These are phyloP conservation scores for Montipora efflorescens DNA, from an alignment of 64 coral and sea anemone species.

Conservation along the genomic window DNA sequence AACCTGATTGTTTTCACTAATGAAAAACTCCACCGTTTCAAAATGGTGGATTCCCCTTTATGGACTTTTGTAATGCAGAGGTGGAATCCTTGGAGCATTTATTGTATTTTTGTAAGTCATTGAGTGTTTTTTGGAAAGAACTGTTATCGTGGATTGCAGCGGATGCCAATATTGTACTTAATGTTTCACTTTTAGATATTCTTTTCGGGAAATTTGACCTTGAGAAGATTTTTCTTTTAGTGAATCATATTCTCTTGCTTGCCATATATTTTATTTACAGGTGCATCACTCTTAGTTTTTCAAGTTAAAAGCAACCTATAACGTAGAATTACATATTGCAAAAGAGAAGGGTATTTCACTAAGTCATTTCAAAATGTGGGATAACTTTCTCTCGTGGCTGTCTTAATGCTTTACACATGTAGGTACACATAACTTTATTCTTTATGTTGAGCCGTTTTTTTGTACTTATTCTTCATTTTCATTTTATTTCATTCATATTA, in stretches of 20 bases:
- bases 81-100: constrained; percentile 12
- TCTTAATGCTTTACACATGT: not conserved
- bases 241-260: not conserved
- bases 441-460: too few relatives aligned
- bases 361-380: not conserved
- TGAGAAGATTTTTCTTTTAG: not conserved
- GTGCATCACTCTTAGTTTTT: not conserved
- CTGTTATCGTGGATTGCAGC: not conserved
- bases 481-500: not conserved
- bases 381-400: not conserved
- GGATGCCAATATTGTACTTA: not conserved
- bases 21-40: not conserved
- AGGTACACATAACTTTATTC: not conserved
- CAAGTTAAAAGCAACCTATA: constrained; percentile 10
- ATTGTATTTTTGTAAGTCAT: not conserved
- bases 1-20: constrained; percentile 3
- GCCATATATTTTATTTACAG: not conserved
- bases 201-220: constrained; percentile 12
- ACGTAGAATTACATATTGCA: not conserved
- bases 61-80: not conserved
- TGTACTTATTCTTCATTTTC: too few relatives aligned
- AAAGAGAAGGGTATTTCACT: not conserved
- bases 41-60: constrained; percentile 5
- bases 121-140: not conserved
- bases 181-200: not conserved